These are phyloP conservation scores for Caenorhabditis inopinata DNA, from an alignment of 1,140 invertebrate genomes.

Conservation along the genomic window DNA sequence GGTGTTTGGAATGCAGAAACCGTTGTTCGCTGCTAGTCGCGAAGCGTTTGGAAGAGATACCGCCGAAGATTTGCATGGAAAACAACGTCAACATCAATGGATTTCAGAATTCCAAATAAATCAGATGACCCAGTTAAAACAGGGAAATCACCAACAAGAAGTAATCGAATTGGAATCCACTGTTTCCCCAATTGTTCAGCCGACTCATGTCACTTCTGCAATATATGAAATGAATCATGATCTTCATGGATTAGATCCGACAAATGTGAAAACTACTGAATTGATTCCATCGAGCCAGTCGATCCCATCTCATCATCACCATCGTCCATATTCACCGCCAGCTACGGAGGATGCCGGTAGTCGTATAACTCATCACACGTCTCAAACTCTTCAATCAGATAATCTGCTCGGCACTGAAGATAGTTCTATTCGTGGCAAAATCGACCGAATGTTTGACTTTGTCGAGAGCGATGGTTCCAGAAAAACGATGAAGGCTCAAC, in stretches of 20 bases:
- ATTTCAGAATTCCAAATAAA: background rate
- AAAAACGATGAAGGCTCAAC: background rate
- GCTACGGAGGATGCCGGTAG: background rate
- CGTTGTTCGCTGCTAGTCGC: background rate
- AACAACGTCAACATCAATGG: background rate
- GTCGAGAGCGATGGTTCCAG: background rate
- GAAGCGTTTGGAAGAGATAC: constrained; percentile 9
- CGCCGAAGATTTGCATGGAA: background rate
- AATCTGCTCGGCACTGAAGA: background rate
- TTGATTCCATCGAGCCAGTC: too few species aligned
- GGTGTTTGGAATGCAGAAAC: constrained; percentile 1
- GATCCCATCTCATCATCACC: background rate
- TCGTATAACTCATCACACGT: background rate
- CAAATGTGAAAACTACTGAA: too few species aligned
- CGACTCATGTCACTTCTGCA: too few species aligned
- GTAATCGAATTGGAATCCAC: too few species aligned
- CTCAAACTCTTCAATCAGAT: background rate
- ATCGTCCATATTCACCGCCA: background rate
- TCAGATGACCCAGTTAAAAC: too few species aligned
- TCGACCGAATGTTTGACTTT: constrained; percentile 9
- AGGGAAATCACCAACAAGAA: too few species aligned
- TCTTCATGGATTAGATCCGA: too few species aligned
- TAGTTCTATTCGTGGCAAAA: background rate
- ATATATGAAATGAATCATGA: too few species aligned
- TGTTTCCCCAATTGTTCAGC: too few species aligned